phyloP scores from a whole-genome alignment of 1,140 invertebrate species.

The Metaphire vulgaris region DNA sequence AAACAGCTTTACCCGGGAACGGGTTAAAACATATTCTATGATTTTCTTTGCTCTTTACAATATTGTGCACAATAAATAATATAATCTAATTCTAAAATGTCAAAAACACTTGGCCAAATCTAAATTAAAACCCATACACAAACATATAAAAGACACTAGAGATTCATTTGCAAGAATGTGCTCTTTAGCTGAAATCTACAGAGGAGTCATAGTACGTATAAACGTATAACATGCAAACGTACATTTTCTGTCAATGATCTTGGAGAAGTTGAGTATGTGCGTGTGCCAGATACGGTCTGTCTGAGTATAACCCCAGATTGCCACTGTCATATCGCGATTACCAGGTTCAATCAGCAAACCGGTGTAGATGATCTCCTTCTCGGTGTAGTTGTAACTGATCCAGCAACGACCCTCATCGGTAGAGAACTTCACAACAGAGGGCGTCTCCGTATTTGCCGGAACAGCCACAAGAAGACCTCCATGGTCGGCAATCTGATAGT shows the following conservation, averaged over 20 bases:
- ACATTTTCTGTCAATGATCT: conserved; percentile 41
- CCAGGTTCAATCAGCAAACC: conserved; percentile 60
- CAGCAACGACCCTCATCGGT: conserved; percentile 49
- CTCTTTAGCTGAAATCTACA: too few species aligned
- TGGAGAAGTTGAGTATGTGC: conserved; percentile 42
- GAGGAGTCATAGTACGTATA: too few species aligned
- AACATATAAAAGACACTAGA: too few species aligned
- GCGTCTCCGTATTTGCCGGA: conserved; percentile 65
- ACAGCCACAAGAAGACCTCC: conserved; percentile 50
- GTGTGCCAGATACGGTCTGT: conserved; percentile 41
- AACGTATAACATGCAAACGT: too few species aligned
- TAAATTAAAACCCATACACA: too few species aligned
- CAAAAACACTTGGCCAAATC: too few species aligned
- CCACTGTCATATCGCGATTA: conserved; percentile 60
- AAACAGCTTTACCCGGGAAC: too few species aligned
- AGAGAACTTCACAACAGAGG: conserved; percentile 60
- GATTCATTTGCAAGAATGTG: too few species aligned
- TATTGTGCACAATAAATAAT: too few species aligned
- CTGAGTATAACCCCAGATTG: conserved; percentile 63
- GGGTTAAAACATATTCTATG: too few species aligned
- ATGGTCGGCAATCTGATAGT: conserved; percentile 49
- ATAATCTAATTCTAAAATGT: too few species aligned
- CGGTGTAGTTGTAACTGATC: conserved; percentile 46
- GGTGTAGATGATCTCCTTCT: conserved; percentile 73
- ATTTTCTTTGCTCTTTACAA: too few species aligned